Evolutionary conservation across 2,797 vertebrate genomes (phyloP), one percentile per base, ranked within the genome.

Genomic region (Cyclopterus lumpus): DNA sequence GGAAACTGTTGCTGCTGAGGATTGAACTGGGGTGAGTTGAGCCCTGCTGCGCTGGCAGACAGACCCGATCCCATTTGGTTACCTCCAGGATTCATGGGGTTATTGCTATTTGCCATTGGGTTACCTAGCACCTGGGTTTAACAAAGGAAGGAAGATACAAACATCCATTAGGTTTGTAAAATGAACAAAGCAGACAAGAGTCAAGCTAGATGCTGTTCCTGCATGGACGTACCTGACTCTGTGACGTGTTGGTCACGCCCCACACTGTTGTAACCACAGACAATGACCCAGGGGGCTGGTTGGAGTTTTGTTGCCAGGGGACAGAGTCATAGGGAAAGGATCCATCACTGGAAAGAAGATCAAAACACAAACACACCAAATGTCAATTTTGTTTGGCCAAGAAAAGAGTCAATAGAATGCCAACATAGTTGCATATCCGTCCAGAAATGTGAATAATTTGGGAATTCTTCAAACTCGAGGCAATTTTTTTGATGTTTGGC

Each of bases 191-290:
- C 14, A 32, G 38, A 67, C 9, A 44, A 49, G 16, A 34, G 46
- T 73, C 28, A 30, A 24, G 49, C 20, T 8, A 11, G 66, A n/a
- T 68, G 54, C 26, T 63, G 71, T 12, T 73, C 8, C 34, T 57
- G 59, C 67, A 7, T 5, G 60, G 86, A 83, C 95, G 92, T 96
- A 98, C 98, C 97, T 99, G 98, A 94, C 98, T 99, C 91, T 99
- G 98, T 85, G 98, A 99, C 3, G 98, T 99, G 84, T 99, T 99
- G 94, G 98, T 99, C 91, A 99, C 98, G 85, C 98, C 98, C 98
- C 98, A 99, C 93, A 99, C 98, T 26, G 98, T 99, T 87, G 98
- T 99, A 93, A 99, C 98, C 94, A 99, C 98, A 2, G 98, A 99
- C 78, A 99, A 92, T 70, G 98, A 98, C 84, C 98, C 98, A 44